Evolutionary conservation across 2,113 vertebrate species (phyloP).

Genomic region (Callionymus lyra): DNA sequence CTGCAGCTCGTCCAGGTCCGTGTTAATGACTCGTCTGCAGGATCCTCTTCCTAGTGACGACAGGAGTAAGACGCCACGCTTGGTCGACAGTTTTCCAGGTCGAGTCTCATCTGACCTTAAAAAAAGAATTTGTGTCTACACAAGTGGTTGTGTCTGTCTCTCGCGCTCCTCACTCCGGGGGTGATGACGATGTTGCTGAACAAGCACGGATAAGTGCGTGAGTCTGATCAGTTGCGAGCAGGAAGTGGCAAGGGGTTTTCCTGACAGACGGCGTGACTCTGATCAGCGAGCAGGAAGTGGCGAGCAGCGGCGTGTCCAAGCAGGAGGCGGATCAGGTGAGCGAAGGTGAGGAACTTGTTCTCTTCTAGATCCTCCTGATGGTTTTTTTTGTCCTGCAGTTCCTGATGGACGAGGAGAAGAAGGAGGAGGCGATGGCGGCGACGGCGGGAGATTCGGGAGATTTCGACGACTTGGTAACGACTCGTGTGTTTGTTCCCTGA

Average conservation of each 20-base stretch:
- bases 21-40: too few relatives aligned
- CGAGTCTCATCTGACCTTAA: too few relatives aligned
- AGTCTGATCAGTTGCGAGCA: background rate
- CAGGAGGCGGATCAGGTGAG: slow-evolving; percentile 82
- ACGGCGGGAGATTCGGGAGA: slow-evolving; percentile 73
- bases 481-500: background rate
- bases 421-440: slow-evolving; percentile 41
- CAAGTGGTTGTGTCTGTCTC: too few relatives aligned
- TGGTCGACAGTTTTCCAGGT: too few relatives aligned
- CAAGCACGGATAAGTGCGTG: too few relatives aligned
- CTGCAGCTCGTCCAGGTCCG: too few relatives aligned
- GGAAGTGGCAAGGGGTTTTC: too few relatives aligned
- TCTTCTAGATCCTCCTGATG: slow-evolving; percentile 4
- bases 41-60: too few relatives aligned
- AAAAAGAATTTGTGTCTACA: too few relatives aligned
- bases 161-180: too few relatives aligned
- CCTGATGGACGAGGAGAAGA: slow-evolving; percentile 66
- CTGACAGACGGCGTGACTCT: slow-evolving; percentile 78
- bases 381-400: slow-evolving; percentile 64
- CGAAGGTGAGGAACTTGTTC: background rate
- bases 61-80: too few relatives aligned
- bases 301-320: slow-evolving; percentile 71
- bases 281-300: slow-evolving; percentile 81
- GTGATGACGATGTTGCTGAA: too few relatives aligned
- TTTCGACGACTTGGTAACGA: slow-evolving; percentile 87